Evolutionary conservation across 2,888 invertebrate genomes (phyloP).

Genomic region (Ennomos quercinarius): DNA sequence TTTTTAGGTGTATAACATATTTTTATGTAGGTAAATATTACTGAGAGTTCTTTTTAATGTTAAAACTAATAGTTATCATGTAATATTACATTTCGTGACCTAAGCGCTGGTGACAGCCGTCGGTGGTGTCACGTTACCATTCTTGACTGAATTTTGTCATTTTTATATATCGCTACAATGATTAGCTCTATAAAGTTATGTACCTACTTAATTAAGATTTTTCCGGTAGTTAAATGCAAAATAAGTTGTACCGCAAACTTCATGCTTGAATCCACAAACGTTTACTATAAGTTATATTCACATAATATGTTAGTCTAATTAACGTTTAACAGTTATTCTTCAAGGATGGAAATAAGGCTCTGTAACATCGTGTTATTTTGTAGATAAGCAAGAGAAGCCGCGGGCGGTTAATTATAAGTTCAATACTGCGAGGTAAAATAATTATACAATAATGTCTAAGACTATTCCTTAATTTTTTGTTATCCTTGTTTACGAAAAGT

Average conservation of each 20-base stretch:
- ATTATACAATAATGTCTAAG: too few relatives aligned
- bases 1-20: too few relatives aligned
- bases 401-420: constrained; percentile 22
- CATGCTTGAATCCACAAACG: too few relatives aligned
- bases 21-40: too few relatives aligned
- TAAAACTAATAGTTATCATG: constrained; percentile 2
- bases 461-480: constrained; percentile 8
- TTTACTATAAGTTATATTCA: too few relatives aligned
- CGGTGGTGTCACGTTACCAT: constrained; percentile 84
- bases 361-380: not conserved
- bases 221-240: not conserved
- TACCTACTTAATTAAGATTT: not conserved
- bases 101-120: constrained; percentile 75
- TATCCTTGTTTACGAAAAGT: constrained; percentile 25
- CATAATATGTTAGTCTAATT: too few relatives aligned
- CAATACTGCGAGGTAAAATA: too few relatives aligned
- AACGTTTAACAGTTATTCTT: constrained; percentile 1
- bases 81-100: constrained; percentile 46
- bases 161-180: constrained; percentile 19
- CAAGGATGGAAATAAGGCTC: constrained; percentile 21
- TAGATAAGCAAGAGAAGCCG: constrained; percentile 11
- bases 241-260: too few relatives aligned
- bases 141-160: constrained; percentile 49
- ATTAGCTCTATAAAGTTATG: constrained; percentile 5
- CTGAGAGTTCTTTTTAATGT: not conserved